These are phyloP conservation scores for Sciaenops ocellatus DNA, from an alignment of 2,797 vertebrate species.

Conservation along the genomic window DNA sequence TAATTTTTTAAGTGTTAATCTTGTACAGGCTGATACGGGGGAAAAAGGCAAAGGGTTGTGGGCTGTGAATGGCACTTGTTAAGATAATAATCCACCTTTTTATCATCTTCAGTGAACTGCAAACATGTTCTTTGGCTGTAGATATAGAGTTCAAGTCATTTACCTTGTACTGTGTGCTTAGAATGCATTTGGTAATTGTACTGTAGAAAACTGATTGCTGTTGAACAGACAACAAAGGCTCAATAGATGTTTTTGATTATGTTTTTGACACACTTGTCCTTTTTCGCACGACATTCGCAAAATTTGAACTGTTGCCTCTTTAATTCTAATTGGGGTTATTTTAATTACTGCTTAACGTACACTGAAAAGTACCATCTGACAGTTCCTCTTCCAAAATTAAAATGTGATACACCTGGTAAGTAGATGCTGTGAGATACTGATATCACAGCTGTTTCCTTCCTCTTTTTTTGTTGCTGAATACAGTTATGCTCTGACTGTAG, in stretches of 20 bases:
- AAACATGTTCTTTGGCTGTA: conserved; percentile 37
- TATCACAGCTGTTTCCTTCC: conserved; percentile 72
- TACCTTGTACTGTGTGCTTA: conserved; percentile 52
- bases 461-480: conserved; percentile 36
- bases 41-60: conserved; percentile 60
- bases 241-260: conserved; percentile 28
- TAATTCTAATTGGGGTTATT: conserved; percentile 75
- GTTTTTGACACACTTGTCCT: conserved; percentile 44
- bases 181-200: conserved; percentile 50
- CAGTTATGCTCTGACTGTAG: conserved; percentile 37
- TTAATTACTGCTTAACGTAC: conserved; percentile 77
- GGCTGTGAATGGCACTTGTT: conserved; percentile 66
- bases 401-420: conserved; percentile 77
- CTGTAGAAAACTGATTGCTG: conserved; percentile 45
- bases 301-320: conserved; percentile 76
- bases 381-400: conserved; percentile 66
- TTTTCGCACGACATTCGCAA: conserved; percentile 29
- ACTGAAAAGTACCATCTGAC: conserved; percentile 79
- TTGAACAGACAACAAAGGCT: conserved; percentile 34
- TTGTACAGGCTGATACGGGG: conserved; percentile 76
- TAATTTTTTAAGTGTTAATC: conserved; percentile 76
- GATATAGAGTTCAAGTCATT: conserved; percentile 40
- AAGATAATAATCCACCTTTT: conserved; percentile 50
- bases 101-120: conserved; percentile 38
- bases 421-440: conserved; percentile 65